phyloP scores from a whole-genome alignment of 2,888 invertebrate genomes.

The Philonicus albiceps region DNA sequence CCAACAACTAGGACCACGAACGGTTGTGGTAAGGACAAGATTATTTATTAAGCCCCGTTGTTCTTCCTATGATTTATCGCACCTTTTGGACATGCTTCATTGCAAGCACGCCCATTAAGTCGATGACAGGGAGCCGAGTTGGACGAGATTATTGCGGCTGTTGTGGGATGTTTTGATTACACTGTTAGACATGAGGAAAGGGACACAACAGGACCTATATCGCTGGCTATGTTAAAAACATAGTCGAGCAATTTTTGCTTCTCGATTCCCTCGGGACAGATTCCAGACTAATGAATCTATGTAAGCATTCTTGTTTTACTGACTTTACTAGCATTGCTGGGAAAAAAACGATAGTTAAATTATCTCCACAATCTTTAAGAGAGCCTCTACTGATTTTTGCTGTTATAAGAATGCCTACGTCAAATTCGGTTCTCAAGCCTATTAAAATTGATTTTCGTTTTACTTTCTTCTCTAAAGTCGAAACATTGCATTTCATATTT shows the following conservation, averaged over 20 bases:
- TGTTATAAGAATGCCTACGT: background rate
- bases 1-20: constrained; percentile 25
- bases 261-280: background rate
- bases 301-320: background rate
- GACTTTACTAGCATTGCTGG: background rate
- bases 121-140: constrained; percentile 26
- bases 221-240: background rate
- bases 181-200: constrained; percentile 5
- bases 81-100: constrained; percentile 42
- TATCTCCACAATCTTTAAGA: background rate
- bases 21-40: constrained; percentile 40
- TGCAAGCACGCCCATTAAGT: constrained; percentile 28
- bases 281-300: background rate
- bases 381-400: background rate
- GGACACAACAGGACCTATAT: background rate
- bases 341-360: background rate
- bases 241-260: background rate
- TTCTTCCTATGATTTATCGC: constrained; percentile 40
- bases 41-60: constrained; percentile 40
- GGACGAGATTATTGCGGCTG: constrained; percentile 40
- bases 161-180: constrained; percentile 41
- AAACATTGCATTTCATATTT: background rate
- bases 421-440: background rate
- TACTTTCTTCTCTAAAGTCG: background rate
- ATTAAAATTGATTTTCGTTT: background rate